These are phyloP conservation scores for Saguinus imperator DNA, from an alignment of 2,113 vertebrate species.

Conservation along the genomic window DNA sequence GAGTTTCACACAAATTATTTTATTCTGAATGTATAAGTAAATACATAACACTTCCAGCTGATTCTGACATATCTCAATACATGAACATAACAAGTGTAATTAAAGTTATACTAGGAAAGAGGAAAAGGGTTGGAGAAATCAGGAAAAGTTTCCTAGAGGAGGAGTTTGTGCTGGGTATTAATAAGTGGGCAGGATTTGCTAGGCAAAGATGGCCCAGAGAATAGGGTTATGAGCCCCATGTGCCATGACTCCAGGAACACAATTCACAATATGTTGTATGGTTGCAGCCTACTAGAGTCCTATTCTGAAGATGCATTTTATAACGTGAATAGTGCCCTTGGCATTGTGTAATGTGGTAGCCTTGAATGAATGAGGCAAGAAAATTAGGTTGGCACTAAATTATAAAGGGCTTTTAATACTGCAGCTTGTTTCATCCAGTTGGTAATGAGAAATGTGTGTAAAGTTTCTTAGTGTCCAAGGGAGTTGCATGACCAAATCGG, in stretches of 20 bases:
- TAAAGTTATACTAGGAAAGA: neutral
- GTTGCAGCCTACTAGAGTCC: neutral
- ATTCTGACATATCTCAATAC: neutral
- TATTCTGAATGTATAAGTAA: neutral
- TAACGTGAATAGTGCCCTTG: neutral
- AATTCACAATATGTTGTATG: neutral
- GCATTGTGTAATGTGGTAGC: neutral
- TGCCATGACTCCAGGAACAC: neutral
- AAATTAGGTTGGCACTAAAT: neutral
- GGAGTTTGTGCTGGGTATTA: neutral
- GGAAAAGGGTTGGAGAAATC: neutral
- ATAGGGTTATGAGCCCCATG: neutral
- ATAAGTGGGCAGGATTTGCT: neutral
- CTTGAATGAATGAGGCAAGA: neutral
- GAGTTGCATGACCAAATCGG: neutral
- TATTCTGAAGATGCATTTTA: neutral
- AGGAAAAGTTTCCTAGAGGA: neutral
- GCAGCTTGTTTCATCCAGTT: neutral
- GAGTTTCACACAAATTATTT: neutral
- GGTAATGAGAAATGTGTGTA: neutral
- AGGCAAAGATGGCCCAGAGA: neutral
- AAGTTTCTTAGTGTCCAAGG: neutral
- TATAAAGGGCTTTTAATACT: neutral
- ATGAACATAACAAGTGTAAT: neutral
- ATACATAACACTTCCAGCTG: neutral